Conservation (phyloP, 64 coral and sea anemone genomes). For the Actinia equina region DNA sequence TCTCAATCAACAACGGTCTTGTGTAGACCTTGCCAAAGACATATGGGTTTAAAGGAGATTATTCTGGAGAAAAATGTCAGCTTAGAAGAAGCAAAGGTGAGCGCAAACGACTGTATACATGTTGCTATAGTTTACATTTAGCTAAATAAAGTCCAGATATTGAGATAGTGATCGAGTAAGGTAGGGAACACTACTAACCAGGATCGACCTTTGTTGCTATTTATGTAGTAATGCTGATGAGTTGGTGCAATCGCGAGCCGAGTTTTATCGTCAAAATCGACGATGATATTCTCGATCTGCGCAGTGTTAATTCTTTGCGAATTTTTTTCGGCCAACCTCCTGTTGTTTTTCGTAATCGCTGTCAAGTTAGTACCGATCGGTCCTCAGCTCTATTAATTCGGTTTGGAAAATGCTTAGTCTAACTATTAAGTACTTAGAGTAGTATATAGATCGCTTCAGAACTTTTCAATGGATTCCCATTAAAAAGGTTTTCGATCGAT, state of each 20-base stretch:
- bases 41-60: constrained; percentile 18
- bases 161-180: constrained; percentile 10
- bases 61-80: constrained; percentile 7
- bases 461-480: constrained; percentile 9
- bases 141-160: background rate
- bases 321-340: background rate
- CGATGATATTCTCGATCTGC: background rate
- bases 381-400: constrained; percentile 4
- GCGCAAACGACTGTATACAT: background rate
- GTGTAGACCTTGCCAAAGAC: background rate
- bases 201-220: background rate
- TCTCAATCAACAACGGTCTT: background rate
- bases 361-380: constrained; percentile 2
- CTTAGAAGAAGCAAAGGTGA: constrained; percentile 20
- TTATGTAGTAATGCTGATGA: background rate
- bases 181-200: constrained; percentile 2
- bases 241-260: background rate
- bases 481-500: constrained; percentile 6
- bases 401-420: background rate
- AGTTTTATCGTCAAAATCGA: background rate
- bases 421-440: constrained; percentile 2
- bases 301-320: background rate
- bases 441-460: background rate
- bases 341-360: constrained; percentile 7
- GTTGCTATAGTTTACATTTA: background rate